These are phyloP conservation scores for Ciona savignyi DNA, from an alignment of 23 tunicate species.

Conservation along the genomic window DNA sequence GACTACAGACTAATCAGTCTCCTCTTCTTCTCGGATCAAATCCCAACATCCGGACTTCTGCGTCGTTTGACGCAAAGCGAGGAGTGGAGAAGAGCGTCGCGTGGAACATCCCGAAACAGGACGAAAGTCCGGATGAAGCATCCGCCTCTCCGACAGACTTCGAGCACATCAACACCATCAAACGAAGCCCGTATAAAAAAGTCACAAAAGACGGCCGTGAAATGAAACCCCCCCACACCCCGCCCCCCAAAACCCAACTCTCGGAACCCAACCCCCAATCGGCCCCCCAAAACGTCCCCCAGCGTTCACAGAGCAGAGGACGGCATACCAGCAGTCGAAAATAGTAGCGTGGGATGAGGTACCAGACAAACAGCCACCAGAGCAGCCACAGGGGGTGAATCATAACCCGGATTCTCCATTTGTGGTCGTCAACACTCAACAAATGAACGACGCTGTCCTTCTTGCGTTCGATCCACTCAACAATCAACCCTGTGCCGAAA, in stretches of 20 bases:
- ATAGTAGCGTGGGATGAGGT: conserved; percentile 3
- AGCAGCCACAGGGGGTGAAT: conserved; percentile 2
- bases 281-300: background rate
- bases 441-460: conserved; percentile 1
- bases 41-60: background rate
- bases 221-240: background rate
- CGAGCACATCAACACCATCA: conserved; percentile 62
- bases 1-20: background rate
- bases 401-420: conserved; percentile 16
- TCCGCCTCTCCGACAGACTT: conserved; percentile 12
- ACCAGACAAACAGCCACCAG: background rate
- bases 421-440: conserved; percentile 12
- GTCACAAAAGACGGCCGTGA: background rate
- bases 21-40: conserved; percentile 1
- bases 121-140: background rate
- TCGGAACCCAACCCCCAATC: background rate
- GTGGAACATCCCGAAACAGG: conserved; percentile 18
- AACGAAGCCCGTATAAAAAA: conserved; percentile 77
- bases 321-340: background rate
- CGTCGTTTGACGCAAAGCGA: conserved; percentile 9
- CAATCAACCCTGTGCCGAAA: background rate
- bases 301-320: background rate
- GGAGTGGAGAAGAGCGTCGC: conserved; percentile 18
- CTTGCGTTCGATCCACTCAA: conserved; percentile 34
- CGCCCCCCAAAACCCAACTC: no score